Conservation (phyloP, 2,888 invertebrate genomes). For the Sacculina carcini region DNA sequence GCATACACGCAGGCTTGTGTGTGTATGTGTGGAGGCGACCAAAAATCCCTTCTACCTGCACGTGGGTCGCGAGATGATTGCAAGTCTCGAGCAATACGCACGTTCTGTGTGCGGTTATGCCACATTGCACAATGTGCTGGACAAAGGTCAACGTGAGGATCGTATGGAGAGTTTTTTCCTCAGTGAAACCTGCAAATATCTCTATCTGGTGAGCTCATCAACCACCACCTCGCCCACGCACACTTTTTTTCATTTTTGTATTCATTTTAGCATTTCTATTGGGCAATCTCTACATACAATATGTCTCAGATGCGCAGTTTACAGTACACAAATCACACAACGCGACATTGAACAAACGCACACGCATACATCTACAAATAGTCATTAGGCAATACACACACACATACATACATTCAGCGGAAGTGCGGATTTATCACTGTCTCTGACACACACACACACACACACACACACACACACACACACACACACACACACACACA, state of each 20-base stretch:
- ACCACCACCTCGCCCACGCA: too few relatives aligned
- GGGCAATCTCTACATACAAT: background rate
- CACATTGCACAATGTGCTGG: constrained; percentile 32
- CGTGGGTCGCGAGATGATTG: constrained; percentile 30
- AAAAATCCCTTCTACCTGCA: constrained; percentile 36
- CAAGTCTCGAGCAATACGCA: constrained; percentile 23
- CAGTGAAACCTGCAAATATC: constrained; percentile 35
- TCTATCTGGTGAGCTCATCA: constrained; percentile 32
- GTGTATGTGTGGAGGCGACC: constrained; percentile 22
- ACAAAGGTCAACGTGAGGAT: constrained; percentile 31
- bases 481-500: too few relatives aligned
- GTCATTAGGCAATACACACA: too few relatives aligned
- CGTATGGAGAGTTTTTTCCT: constrained; percentile 38
- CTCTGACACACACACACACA: too few relatives aligned
- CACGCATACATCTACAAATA: background rate
- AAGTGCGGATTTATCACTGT: too few relatives aligned
- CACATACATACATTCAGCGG: too few relatives aligned
- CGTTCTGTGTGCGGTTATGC: constrained; percentile 33
- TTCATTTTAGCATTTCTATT: background rate
- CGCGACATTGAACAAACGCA: too few relatives aligned
- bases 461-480: too few relatives aligned
- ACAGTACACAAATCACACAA: background rate
- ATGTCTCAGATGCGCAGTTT: background rate
- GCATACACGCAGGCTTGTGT: too few relatives aligned
- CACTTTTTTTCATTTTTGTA: too few relatives aligned